Base-by-base conservation (phyloP, 1,140 invertebrate species). In the Saccostrea echinata region DNA sequence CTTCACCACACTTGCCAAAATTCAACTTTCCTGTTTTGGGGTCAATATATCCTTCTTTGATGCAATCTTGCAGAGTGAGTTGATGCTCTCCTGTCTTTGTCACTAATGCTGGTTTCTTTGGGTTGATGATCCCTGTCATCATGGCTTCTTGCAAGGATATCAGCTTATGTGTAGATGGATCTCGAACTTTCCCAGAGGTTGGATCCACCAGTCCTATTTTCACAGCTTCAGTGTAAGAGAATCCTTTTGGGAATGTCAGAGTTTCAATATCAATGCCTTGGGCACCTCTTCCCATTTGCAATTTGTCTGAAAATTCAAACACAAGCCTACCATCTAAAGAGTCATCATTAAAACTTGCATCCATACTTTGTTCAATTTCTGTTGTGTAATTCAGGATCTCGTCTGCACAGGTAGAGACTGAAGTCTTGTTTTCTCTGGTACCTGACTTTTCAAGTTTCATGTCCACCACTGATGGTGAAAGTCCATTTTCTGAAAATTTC, bases 121-220 rank as follows among this genome's bases (percentile, higher is more conserved):
- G 24, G 83, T 94, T 90, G 52, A 94, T 91, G 30, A 94, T 96
- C n/a, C 98, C 98, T 43, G 96, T 96, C 18, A 96, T 96, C 84
- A 98, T 97, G 16, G 98, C 97, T 95, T 98, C 97, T 83, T 98
- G 94, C 88, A 99, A 96, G 86, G 97, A 97, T 27, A 98, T 94
- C 91, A 97, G 96, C 9, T 96, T 95, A 88, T 96, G 96, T 91
- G 97, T 97, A 84, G 97, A 96, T 0, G 98, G 97, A 93, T 98
- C 98, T 55, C 96, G 96, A 88, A 99, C 97, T 92, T 96, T 96
- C 82, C 97, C 97, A 85, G 92, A 92, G 35, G 96, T 96, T 81
- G 97, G 96, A 92, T 98, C 97, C 90, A 98, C 96, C 83, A 98
- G 95, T 90, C 97, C 97, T 90, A 97, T 96, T 94, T 98, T 93